Percentiles rank a stretch among this genome's conserved stretches.
These are phyloP conservation scores for Acanthosepion pharaonis DNA, from an alignment of 2,888 invertebrate genomes.

Conservation along the genomic window DNA sequence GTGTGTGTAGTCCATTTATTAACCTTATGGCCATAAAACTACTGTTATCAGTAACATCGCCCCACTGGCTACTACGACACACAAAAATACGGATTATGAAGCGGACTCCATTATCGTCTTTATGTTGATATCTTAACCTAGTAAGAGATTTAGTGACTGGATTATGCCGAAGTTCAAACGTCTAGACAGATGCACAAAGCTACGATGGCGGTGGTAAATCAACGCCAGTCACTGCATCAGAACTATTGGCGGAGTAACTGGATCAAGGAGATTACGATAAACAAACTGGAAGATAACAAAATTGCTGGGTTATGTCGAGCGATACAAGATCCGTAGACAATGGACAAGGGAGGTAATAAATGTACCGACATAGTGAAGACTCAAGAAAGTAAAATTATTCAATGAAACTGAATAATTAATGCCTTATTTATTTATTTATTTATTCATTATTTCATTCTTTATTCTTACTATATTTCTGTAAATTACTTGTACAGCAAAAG, in stretches of 20 bases:
- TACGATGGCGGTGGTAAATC: background rate
- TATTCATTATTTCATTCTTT: too few species aligned
- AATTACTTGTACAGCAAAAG: too few species aligned
- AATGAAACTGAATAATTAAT: too few species aligned
- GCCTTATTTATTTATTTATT: too few species aligned
- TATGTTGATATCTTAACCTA: background rate
- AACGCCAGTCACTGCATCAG: too few species aligned
- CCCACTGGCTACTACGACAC: background rate
- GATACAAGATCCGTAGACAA: background rate
- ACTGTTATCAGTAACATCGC: background rate
- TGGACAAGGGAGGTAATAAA: background rate
- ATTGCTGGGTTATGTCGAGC: background rate
- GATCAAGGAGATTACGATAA: background rate
- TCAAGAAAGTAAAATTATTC: too few species aligned
- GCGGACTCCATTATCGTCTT: slow-evolving; percentile 15
- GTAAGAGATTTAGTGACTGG: background rate
- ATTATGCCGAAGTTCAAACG: slow-evolving; percentile 21
- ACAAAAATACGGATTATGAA: background rate
- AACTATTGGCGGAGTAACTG: background rate
- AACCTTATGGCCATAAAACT: background rate
- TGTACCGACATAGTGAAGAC: too few species aligned
- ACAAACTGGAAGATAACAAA: background rate
- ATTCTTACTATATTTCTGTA: too few species aligned
- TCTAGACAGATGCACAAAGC: background rate
- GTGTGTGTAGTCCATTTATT: too few species aligned